Evolutionary conservation across 2,888 invertebrate species (phyloP).

Genomic region (Hipparchia semele): DNA sequence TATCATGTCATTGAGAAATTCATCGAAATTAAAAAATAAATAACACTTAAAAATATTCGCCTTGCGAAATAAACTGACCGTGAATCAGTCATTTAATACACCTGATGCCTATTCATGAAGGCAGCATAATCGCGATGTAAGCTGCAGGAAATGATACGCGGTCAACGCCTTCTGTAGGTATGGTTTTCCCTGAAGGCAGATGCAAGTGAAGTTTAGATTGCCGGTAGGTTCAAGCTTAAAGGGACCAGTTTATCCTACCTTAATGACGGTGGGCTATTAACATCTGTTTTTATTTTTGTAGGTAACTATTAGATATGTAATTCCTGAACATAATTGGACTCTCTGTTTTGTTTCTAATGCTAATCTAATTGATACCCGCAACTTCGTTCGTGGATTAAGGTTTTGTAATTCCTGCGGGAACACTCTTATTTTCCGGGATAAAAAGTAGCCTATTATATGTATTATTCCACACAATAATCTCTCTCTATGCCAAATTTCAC

Average conservation of each 20-base stretch:
- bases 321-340: not conserved
- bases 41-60: not conserved
- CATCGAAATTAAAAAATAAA: not conserved
- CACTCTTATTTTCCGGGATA: too few relatives aligned
- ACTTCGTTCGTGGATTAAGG: too few relatives aligned
- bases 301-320: not conserved
- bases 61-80: constrained; percentile 13
- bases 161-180: constrained; percentile 36
- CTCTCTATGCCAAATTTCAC: too few relatives aligned
- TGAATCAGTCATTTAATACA: constrained; percentile 16
- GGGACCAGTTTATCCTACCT: constrained; percentile 24
- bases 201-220: constrained; percentile 30
- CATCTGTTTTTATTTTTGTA: not conserved
- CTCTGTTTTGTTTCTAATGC: not conserved
- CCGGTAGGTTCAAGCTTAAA: constrained; percentile 29
- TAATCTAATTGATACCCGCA: too few relatives aligned
- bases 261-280: constrained; percentile 21
- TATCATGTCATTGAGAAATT: not conserved
- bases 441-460: too few relatives aligned
- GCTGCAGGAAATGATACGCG: constrained; percentile 30
- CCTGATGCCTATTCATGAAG: constrained; percentile 26
- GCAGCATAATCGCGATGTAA: constrained; percentile 24
- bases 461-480: too few relatives aligned
- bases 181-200: constrained; percentile 34
- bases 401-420: too few relatives aligned